A percentile compares a stretch with the other conserved stretches of the same genome.
Conservation (phyloP, 2,888 invertebrate genomes). For the Rosalia funebris region DNA sequence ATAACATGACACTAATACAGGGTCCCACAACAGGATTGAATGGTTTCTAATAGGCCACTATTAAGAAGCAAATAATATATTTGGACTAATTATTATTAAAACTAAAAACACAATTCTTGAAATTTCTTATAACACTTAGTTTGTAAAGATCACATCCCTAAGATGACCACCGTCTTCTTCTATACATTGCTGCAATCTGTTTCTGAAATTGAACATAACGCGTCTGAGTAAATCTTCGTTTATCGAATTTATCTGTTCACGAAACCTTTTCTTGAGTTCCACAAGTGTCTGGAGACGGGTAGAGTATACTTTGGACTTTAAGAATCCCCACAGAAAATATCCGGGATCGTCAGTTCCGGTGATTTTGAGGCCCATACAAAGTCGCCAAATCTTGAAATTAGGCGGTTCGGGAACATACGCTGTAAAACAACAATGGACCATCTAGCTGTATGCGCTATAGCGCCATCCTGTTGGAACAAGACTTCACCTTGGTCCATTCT, state of each 20-base stretch:
- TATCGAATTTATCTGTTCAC: no score
- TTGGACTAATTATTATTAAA: slow-evolving; percentile 1
- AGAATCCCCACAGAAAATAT: not conserved
- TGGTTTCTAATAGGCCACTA: no score
- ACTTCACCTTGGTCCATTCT: not conserved
- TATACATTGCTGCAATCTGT: not conserved
- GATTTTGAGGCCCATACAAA: slow-evolving; percentile 3
- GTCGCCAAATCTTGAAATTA: slow-evolving; percentile 15
- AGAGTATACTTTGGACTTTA: not conserved
- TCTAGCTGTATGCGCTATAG: not conserved
- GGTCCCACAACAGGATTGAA: no score
- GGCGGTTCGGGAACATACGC: slow-evolving; percentile 19
- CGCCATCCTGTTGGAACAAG: not conserved
- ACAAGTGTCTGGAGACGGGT: not conserved
- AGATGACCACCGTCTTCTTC: not conserved
- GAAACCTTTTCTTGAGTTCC: not conserved
- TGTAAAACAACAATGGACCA: slow-evolving; percentile 6
- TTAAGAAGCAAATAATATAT: no score
- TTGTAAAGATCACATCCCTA: not conserved
- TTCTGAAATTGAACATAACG: not conserved
- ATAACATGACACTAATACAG: no score
- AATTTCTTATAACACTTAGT: not conserved
- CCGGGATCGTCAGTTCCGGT: slow-evolving; percentile 3
- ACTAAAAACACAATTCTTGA: slow-evolving; percentile 10
- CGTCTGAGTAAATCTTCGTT: not conserved